Base-by-base conservation (phyloP, 2,888 invertebrate species). In the Hoplodrina ambigua region DNA sequence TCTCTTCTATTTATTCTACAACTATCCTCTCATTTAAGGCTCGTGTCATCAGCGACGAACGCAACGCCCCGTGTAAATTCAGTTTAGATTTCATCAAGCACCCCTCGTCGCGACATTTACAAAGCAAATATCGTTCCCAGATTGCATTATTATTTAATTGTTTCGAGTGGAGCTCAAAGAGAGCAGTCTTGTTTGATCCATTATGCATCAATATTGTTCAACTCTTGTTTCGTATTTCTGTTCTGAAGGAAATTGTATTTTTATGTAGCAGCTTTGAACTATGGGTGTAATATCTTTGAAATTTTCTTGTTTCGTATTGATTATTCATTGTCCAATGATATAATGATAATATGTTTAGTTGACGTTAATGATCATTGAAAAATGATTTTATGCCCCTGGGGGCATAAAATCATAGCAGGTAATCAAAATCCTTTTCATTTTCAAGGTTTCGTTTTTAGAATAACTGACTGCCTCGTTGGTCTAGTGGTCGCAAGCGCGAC, bases 131-230 rank as follows among this genome's bases (percentile, higher is more conserved):
- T 87, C 78, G 89, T 87, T 88, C 87, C 87, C 89, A 86, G 91
- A 93, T 94, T 93, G 92, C 91, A 90, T 94, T 93, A 92, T 93
- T 91, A 92, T 93, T 92, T 94, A 94, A 95, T 94, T 95, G 94
- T 92, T 89, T 93, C 86, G 90, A 94, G 92, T 91, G 91, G 73
- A 79, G 87, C 64, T 80, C 83, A 76, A 74, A 78, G 84, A 70
- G 75, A 80, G 63, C 72, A 71, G 68, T 81, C 88, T 88, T 88
- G 87, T 90, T 88, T 90, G 88, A 90, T 91, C 85, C 83, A 86
- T 86, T 86, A 81, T 79, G 81, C 71, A 89, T 88, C 86, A 85
- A 86, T 82, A 78, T 83, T 81, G 85, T 84, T 82, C 75, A 80
- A 72, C 67, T 77, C 49, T 72, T 57, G 68, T 75, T 61, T 57